Percentiles rank a stretch among this genome's conserved stretches.
Conservation (phyloP, 64 coral and sea anemone genomes). For the Stylophora pistillata region DNA sequence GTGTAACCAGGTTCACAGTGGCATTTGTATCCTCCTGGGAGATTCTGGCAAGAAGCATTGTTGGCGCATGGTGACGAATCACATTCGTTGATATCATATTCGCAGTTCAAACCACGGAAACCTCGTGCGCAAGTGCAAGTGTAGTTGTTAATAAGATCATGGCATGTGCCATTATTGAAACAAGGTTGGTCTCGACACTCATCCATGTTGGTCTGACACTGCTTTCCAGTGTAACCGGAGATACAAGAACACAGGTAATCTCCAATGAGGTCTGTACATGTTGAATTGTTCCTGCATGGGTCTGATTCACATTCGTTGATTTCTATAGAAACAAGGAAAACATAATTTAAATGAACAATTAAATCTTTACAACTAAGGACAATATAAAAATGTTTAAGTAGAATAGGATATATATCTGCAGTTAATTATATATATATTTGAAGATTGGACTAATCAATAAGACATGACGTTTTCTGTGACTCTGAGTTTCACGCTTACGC, state of each 20-base stretch:
- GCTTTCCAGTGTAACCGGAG: slow-evolving; percentile 60
- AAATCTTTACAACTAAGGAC: no score
- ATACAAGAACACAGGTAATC: slow-evolving; percentile 50
- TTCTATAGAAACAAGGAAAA: slow-evolving; percentile 23
- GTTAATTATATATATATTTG: no score
- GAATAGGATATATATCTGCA: background rate
- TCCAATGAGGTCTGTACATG: slow-evolving; percentile 55
- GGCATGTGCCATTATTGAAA: slow-evolving; percentile 68
- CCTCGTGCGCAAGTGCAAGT: slow-evolving; percentile 66
- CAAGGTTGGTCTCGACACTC: slow-evolving; percentile 76
- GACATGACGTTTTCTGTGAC: no score
- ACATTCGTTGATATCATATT: slow-evolving; percentile 62
- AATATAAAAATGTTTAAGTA: background rate
- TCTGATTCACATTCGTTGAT: slow-evolving; percentile 70
- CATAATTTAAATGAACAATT: background rate
- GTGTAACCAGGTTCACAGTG: slow-evolving; percentile 54
- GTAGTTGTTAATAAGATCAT: slow-evolving; percentile 65
- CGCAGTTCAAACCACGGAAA: slow-evolving; percentile 56
- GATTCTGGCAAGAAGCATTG: slow-evolving; percentile 58
- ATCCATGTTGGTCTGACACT: slow-evolving; percentile 62
- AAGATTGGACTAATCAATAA: no score
- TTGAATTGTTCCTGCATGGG: slow-evolving; percentile 53
- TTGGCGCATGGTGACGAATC: slow-evolving; percentile 45
- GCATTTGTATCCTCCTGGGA: slow-evolving; percentile 46
- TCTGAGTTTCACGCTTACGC: no score